A percentile compares a stretch with the other conserved stretches of the same genome.
phyloP scores from a whole-genome alignment of 92 coral and sea anemone genomes.

The Micromussa lordhowensis region DNA sequence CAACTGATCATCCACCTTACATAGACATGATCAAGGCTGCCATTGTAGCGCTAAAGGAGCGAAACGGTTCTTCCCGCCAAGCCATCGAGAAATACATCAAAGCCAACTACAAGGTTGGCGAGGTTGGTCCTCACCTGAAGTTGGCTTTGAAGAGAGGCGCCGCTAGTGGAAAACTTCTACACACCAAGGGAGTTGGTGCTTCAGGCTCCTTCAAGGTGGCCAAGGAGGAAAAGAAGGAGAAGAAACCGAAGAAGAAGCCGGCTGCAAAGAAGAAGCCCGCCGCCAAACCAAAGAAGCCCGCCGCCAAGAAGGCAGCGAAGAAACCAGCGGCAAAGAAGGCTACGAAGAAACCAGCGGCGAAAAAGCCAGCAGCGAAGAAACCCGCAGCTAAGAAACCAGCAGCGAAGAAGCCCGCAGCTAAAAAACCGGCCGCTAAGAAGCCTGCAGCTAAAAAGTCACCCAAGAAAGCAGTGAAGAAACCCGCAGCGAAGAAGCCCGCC shows the following conservation, averaged over 20 bases:
- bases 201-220: conserved; percentile 72
- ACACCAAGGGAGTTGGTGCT: conserved; percentile 64
- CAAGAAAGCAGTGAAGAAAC: background rate
- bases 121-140: conserved; percentile 50
- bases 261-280: conserved; percentile 53
- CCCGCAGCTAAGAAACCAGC: conserved; percentile 42
- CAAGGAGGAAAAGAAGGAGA: conserved; percentile 7
- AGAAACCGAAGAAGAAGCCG: conserved; percentile 49
- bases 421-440: conserved; percentile 14
- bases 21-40: conserved; percentile 72
- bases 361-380: conserved; percentile 30
- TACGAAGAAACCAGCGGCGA: conserved; percentile 44
- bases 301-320: conserved; percentile 69
- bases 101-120: conserved; percentile 65
- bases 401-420: conserved; percentile 43
- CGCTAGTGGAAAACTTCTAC: conserved; percentile 42
- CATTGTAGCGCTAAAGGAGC: conserved; percentile 58
- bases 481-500: background rate
- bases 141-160: conserved; percentile 57
- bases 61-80: conserved; percentile 85
- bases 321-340: conserved; percentile 55
- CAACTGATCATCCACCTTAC: conserved; percentile 69
- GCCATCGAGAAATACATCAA: conserved; percentile 83
- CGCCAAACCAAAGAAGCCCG: conserved; percentile 65
- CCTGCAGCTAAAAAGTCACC: background rate